A percentile compares a stretch with the other conserved stretches of the same genome.
Evolutionary conservation across 2,113 vertebrate genomes (phyloP).

Genomic region (Ursus arctos): DNA sequence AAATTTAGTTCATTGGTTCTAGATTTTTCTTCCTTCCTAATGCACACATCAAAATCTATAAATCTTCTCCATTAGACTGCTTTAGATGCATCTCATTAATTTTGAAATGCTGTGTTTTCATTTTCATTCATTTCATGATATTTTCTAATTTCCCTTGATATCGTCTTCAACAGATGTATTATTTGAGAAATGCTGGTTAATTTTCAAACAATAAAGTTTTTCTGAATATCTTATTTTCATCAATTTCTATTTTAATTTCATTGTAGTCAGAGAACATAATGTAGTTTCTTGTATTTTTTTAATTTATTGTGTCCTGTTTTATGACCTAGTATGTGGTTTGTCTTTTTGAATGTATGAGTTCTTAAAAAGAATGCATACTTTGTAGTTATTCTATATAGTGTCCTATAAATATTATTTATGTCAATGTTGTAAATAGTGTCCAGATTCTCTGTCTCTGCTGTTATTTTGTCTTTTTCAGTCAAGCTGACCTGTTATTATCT

Average conservation of each 20-base stretch:
- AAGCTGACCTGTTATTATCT: not conserved
- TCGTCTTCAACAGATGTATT: not conserved
- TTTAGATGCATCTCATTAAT: not conserved
- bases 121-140: not conserved
- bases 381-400: not conserved
- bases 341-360: not conserved
- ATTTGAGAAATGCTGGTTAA: not conserved
- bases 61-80: not conserved
- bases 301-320: not conserved
- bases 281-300: not conserved
- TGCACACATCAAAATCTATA: not conserved
- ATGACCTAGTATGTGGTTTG: not conserved
- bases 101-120: not conserved
- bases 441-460: not conserved
- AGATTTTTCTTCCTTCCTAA: not conserved
- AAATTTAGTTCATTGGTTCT: not conserved
- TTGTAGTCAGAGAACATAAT: not conserved
- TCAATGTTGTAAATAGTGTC: not conserved
- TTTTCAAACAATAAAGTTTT: not conserved
- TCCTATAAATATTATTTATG: not conserved
- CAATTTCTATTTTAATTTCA: not conserved
- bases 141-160: not conserved
- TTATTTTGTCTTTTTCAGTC: not conserved
- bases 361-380: not conserved
- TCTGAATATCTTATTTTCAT: not conserved